Evolutionary conservation across 2,797 vertebrate species (phyloP).

Genomic region (Sebastes taczanowskii): DNA sequence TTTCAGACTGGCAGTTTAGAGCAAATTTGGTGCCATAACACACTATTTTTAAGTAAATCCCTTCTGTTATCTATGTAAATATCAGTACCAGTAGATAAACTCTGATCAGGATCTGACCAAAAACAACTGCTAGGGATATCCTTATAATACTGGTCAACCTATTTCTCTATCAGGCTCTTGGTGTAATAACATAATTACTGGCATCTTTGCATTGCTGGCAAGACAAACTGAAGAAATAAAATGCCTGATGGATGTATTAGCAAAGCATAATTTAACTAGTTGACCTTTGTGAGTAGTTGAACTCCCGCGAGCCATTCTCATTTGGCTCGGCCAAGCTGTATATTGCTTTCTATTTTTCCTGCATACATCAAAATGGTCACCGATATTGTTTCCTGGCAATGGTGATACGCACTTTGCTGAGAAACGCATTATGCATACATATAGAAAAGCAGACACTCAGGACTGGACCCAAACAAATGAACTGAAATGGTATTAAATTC

Average conservation of each 20-base stretch:
- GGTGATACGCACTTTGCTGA: neutral
- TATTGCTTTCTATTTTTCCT: neutral
- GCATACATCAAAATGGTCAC: neutral
- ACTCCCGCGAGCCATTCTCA: neutral
- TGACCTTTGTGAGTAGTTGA: neutral
- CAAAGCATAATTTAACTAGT: neutral
- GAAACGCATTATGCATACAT: neutral
- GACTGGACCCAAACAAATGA: neutral
- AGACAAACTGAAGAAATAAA: neutral
- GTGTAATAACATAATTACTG: too few species aligned
- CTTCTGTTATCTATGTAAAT: neutral
- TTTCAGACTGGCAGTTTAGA: neutral
- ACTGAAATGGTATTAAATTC: neutral
- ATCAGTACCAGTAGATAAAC: neutral
- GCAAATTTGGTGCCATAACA: neutral
- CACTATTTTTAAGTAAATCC: neutral
- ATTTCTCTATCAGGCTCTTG: neutral
- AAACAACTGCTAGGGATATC: neutral
- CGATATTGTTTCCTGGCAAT: neutral
- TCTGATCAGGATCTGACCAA: neutral
- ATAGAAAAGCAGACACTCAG: neutral
- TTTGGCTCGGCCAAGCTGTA: neutral
- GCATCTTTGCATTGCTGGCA: neutral
- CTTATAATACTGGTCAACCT: neutral
- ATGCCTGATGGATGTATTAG: neutral